Evolutionary conservation across 2,797 vertebrate species (phyloP).

Genomic region (Microhierax caerulescens): DNA sequence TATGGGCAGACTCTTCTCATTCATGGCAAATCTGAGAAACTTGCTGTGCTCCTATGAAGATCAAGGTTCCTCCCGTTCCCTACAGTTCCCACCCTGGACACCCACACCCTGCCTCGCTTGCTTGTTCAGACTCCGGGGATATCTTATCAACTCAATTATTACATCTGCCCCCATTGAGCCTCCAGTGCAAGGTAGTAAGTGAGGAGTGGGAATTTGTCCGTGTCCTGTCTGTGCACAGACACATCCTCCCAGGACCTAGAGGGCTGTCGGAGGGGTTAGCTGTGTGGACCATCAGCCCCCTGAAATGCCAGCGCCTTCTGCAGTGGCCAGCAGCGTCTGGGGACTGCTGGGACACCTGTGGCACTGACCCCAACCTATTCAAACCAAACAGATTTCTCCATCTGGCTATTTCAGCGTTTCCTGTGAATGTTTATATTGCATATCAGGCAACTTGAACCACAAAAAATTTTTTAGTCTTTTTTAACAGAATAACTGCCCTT

Average conservation of each 20-base stretch:
- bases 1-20: background rate
- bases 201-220: background rate
- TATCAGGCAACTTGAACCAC: background rate
- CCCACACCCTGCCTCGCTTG: background rate
- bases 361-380: accelerated
- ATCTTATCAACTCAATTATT: background rate
- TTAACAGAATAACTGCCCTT: background rate
- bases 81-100: background rate
- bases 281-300: accelerated
- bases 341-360: background rate
- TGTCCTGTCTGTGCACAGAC: background rate
- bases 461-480: background rate
- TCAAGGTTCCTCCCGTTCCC: background rate
- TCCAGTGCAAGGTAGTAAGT: background rate
- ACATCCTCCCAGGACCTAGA: background rate
- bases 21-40: background rate
- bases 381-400: background rate
- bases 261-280: no score
- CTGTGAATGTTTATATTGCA: background rate
- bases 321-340: background rate
- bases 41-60: accelerated
- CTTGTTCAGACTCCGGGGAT: accelerated
- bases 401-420: background rate
- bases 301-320: accelerated
- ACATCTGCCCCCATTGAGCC: background rate